A percentile compares a stretch with the other conserved stretches of the same genome.
Conservation (phyloP, 2,113 vertebrate genomes). For the Malurus melanocephalus region DNA sequence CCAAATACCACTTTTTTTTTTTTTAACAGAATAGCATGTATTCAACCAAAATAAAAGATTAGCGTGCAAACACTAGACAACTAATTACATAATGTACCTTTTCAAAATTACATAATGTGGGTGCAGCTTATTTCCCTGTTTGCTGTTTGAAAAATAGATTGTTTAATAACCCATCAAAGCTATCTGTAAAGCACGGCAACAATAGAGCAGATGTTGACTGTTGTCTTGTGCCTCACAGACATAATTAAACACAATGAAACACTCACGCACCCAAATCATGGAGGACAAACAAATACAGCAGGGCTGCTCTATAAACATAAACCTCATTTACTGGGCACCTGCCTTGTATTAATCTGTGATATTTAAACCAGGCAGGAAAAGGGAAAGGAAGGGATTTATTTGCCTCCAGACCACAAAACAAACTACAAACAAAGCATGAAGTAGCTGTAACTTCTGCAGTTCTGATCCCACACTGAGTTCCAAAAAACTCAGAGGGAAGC, state of each 20-base stretch:
- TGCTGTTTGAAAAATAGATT: conserved; percentile 77
- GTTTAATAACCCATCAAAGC: conserved; percentile 84
- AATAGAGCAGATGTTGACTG: conserved; percentile 82
- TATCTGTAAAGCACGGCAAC: conserved; percentile 79
- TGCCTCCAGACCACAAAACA: not conserved
- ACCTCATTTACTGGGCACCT: conserved; percentile 70
- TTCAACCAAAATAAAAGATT: conserved; percentile 57
- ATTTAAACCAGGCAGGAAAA: conserved; percentile 29
- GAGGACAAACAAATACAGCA: conserved; percentile 67
- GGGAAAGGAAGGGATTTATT: not conserved
- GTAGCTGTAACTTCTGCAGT: not conserved
- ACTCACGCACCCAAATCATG: conserved; percentile 63
- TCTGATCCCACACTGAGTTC: not conserved
- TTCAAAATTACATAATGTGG: conserved; percentile 67
- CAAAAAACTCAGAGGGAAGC: not conserved
- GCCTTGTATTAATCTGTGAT: conserved; percentile 30
- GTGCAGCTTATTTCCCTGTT: conserved; percentile 70
- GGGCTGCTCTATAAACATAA: conserved; percentile 52
- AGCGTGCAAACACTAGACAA: conserved; percentile 42
- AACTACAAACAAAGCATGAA: not conserved
- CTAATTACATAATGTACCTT: conserved; percentile 75
- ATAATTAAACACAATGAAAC: conserved; percentile 79
- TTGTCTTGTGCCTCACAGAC: conserved; percentile 76
- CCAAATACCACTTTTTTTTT: not conserved
- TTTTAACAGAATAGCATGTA: conserved; percentile 30